These are phyloP conservation scores for Mythimna albipuncta DNA, from an alignment of 2,888 invertebrate genomes.

Conservation along the genomic window DNA sequence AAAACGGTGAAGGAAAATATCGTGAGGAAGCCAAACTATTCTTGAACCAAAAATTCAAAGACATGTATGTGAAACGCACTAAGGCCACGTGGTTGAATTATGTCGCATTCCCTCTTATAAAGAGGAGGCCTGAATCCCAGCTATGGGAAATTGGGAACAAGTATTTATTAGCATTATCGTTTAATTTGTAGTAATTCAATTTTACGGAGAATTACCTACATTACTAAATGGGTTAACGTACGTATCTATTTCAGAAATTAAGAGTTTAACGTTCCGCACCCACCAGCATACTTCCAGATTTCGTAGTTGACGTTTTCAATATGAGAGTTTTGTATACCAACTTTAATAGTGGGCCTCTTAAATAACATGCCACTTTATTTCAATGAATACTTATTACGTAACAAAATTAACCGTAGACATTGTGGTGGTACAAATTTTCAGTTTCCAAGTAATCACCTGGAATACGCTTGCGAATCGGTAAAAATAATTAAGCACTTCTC, in stretches of 20 bases:
- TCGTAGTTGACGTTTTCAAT: conserved; percentile 22
- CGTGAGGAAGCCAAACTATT: too few relatives aligned
- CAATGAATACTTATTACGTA: conserved; percentile 57
- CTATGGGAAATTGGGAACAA: too few relatives aligned
- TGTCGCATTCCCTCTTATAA: too few relatives aligned
- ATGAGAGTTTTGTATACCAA: conserved; percentile 31
- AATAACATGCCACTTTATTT: conserved; percentile 48
- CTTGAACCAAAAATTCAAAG: too few relatives aligned
- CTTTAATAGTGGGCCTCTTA: conserved; percentile 36
- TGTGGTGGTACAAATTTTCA: conserved; percentile 51
- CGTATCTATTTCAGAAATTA: not conserved
- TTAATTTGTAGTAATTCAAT: not conserved
- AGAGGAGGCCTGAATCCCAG: too few relatives aligned
- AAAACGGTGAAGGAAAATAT: too few relatives aligned
- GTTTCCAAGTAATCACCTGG: conserved; percentile 49
- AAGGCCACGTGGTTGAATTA: too few relatives aligned
- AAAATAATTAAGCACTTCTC: conserved; percentile 62
- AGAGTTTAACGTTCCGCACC: too few relatives aligned
- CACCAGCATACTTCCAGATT: conserved; percentile 24
- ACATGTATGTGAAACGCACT: too few relatives aligned
- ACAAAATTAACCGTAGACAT: conserved; percentile 54
- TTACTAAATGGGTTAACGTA: not conserved
- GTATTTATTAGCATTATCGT: not conserved
- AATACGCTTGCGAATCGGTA: conserved; percentile 49
- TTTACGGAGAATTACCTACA: not conserved